Evolutionary conservation across 1,140 invertebrate species (phyloP).

Genomic region (Ceratina calcarata): DNA sequence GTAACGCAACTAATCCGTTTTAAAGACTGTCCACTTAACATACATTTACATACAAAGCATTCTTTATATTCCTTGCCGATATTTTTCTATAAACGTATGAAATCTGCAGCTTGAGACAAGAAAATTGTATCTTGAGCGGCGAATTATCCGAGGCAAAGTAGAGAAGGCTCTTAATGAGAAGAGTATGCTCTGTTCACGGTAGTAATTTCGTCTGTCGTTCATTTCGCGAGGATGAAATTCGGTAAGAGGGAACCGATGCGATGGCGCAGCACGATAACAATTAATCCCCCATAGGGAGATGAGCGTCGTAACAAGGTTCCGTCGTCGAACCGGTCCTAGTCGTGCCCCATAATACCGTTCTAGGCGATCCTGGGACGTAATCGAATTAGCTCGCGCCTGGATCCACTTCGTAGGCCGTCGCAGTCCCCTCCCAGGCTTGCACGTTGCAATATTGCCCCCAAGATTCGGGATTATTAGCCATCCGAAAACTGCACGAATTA

Average conservation of each 20-base stretch:
- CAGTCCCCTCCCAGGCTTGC: not conserved
- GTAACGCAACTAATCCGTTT: too few species aligned
- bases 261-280: conserved; percentile 61
- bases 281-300: conserved; percentile 68
- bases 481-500: conserved; percentile 8
- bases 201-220: conserved; percentile 36
- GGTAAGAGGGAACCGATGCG: conserved; percentile 14
- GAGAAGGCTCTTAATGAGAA: too few species aligned
- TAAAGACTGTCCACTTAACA: too few species aligned
- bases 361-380: conserved; percentile 61
- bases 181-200: not conserved
- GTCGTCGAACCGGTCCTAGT: conserved; percentile 35
- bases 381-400: conserved; percentile 66
- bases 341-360: conserved; percentile 39
- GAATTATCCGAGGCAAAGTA: too few species aligned
- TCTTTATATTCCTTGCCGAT: too few species aligned
- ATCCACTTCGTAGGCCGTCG: conserved; percentile 31
- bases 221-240: conserved; percentile 32
- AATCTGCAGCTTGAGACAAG: too few species aligned
- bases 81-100: too few species aligned
- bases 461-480: conserved; percentile 18
- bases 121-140: too few species aligned
- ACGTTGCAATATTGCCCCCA: conserved; percentile 15
- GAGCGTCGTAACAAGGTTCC: conserved; percentile 67
- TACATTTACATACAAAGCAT: too few species aligned